Evolutionary conservation across 1,140 invertebrate species (phyloP).

Genomic region (Panagrolaimus sp.): DNA sequence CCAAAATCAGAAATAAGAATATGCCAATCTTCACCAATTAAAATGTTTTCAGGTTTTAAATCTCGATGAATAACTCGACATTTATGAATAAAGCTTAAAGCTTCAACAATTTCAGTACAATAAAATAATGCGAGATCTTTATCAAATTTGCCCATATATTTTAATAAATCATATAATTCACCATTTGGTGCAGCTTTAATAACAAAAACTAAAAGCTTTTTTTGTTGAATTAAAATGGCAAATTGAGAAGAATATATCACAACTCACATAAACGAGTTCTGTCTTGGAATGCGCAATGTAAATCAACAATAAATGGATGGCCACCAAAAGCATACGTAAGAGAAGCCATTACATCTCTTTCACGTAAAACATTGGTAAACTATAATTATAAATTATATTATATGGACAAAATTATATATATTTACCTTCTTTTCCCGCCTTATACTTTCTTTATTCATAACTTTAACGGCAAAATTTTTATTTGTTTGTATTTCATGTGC

Average conservation of each 20-base stretch:
- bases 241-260: slow-evolving; percentile 28
- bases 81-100: slow-evolving; percentile 82
- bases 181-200: slow-evolving; percentile 88
- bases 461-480: slow-evolving; percentile 47
- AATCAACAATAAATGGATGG: slow-evolving; percentile 77
- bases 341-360: slow-evolving; percentile 75
- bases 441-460: slow-evolving; percentile 63
- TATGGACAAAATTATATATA: neutral
- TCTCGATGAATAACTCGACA: slow-evolving; percentile 82
- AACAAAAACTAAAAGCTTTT: slow-evolving; percentile 72
- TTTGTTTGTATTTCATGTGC: slow-evolving; percentile 36
- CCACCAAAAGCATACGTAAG: slow-evolving; percentile 51
- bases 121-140: slow-evolving; percentile 83
- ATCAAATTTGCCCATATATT: slow-evolving; percentile 82
- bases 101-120: slow-evolving; percentile 80
- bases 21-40: slow-evolving; percentile 86
- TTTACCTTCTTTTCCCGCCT: slow-evolving; percentile 78
- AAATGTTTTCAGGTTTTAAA: slow-evolving; percentile 66
- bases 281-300: slow-evolving; percentile 96
- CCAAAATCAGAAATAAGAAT: slow-evolving; percentile 95
- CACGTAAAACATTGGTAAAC: slow-evolving; percentile 75
- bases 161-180: slow-evolving; percentile 82
- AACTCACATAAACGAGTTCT: slow-evolving; percentile 73
- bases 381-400: slow-evolving; percentile 15
- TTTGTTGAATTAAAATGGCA: neutral